Conservation (phyloP, 2,797 vertebrate species). For the Silurus aristotelis region DNA sequence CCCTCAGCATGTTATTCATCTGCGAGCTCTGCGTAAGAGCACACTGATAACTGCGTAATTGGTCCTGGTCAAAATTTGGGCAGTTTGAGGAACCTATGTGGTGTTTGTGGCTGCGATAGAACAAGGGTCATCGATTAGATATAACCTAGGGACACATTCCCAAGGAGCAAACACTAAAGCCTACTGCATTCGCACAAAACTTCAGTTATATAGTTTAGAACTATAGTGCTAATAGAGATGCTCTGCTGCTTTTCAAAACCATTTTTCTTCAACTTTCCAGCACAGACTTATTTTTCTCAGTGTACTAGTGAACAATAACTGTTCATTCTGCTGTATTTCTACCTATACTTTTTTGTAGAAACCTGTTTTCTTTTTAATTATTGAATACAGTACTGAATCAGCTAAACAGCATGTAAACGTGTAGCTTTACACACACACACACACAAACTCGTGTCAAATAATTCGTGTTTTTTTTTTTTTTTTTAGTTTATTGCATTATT, state of each 20-base stretch:
- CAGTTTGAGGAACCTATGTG: constrained; percentile 27
- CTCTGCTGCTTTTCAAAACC: background rate
- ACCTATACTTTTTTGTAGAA: background rate
- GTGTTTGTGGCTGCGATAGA: background rate
- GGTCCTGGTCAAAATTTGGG: constrained; percentile 60
- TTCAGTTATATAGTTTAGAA: background rate
- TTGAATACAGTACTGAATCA: background rate
- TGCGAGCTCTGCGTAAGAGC: constrained; percentile 64
- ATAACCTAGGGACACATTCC: background rate
- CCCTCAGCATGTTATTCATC: constrained; percentile 70
- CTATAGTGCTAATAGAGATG: background rate
- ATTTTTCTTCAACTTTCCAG: background rate
- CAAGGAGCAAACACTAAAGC: background rate
- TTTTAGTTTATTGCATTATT: background rate
- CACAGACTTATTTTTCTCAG: background rate
- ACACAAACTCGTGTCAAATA: no score
- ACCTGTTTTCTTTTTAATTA: background rate
- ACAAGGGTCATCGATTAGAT: constrained; percentile 4
- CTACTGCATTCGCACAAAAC: background rate
- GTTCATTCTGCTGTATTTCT: background rate
- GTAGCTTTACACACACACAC: background rate
- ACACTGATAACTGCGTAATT: constrained; percentile 67
- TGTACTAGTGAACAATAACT: background rate
- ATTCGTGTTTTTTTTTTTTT: background rate
- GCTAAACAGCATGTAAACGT: background rate